phyloP scores from a whole-genome alignment of 2,888 invertebrate species.

The Andrena chrysosceles region DNA sequence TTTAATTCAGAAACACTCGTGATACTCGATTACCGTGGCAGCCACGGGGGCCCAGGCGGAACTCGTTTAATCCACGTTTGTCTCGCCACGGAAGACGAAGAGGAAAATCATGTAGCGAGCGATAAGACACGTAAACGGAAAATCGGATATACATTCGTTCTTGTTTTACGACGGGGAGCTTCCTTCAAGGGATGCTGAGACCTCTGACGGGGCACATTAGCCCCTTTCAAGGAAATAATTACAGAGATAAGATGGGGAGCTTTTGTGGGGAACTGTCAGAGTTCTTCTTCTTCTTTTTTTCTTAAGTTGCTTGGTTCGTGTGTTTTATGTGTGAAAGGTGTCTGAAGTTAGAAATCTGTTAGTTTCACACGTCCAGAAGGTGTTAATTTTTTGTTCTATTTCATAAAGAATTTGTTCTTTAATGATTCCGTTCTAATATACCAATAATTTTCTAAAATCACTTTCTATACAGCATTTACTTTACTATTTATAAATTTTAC shows the following conservation, averaged over 20 bases:
- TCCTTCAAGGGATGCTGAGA: not conserved
- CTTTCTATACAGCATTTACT: no score
- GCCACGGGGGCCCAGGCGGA: not conserved
- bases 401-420: no score
- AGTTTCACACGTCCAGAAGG: not conserved
- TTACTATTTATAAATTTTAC: no score
- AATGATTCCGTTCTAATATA: no score
- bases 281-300: not conserved
- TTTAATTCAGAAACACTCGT: constrained; percentile 44
- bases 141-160: constrained; percentile 51
- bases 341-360: not conserved
- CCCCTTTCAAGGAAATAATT: constrained; percentile 31
- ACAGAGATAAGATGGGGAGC: not conserved
- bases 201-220: constrained; percentile 14
- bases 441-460: no score
- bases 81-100: constrained; percentile 34
- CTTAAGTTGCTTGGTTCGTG: not conserved
- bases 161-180: not conserved
- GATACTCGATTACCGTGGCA: constrained; percentile 32
- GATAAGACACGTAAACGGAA: constrained; percentile 54
- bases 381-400: not conserved
- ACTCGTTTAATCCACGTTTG: constrained; percentile 47
- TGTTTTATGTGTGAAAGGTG: not conserved
- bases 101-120: constrained; percentile 62
- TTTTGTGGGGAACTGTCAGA: not conserved